Conservation (phyloP, 2,888 invertebrate genomes). For the Alentia gelatinosa region DNA sequence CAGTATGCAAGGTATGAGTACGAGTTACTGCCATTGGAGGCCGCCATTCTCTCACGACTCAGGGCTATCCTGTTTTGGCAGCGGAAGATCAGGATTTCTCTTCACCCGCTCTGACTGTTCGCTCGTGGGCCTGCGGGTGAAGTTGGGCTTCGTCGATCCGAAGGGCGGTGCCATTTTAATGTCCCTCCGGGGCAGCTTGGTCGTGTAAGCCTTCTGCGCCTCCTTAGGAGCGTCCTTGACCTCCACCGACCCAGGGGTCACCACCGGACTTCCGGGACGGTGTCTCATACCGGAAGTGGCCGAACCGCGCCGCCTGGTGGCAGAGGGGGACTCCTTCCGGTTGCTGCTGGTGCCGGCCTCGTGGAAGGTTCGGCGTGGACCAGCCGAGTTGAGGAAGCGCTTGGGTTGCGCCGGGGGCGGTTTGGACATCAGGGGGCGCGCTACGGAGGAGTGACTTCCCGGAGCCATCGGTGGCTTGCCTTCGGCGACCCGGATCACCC, state of each 20-base stretch:
- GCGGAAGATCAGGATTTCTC: background rate
- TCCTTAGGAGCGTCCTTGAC: background rate
- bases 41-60: background rate
- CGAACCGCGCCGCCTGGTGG: background rate
- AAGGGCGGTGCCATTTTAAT: background rate
- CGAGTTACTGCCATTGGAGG: background rate
- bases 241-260: background rate
- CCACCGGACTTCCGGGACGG: background rate
- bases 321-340: background rate
- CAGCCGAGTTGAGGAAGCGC: constrained; percentile 14
- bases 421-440: background rate
- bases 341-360: background rate
- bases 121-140: constrained; percentile 19
- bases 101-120: constrained; percentile 23
- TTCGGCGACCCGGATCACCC: background rate
- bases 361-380: background rate
- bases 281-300: background rate
- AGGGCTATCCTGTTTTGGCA: background rate
- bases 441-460: too few relatives aligned
- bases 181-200: background rate
- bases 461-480: too few relatives aligned
- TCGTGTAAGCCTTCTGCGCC: background rate
- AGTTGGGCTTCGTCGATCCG: background rate
- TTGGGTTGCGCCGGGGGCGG: background rate
- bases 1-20: constrained; percentile 1